A percentile compares a stretch with the other conserved stretches of the same genome.
Evolutionary conservation across 2,888 invertebrate genomes (phyloP).

Genomic region (Dastarcus helophoroides): DNA sequence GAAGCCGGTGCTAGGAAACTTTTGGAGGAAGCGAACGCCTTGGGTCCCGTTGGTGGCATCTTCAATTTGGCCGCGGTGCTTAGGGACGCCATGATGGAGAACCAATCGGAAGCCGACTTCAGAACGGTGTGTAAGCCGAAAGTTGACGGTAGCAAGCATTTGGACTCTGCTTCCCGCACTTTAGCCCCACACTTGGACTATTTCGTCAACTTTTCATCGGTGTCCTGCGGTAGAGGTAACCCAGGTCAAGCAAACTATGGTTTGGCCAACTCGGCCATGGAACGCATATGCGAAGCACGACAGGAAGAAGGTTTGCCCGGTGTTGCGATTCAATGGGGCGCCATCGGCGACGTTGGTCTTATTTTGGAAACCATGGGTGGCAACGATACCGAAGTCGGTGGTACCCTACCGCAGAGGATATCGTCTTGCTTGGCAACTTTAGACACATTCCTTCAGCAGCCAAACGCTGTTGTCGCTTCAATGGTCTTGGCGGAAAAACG

Average conservation of each 20-base stretch:
- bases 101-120: slow-evolving; percentile 71
- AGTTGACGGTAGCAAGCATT: slow-evolving; percentile 66
- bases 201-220: slow-evolving; percentile 94
- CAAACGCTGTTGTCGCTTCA: slow-evolving; percentile 67
- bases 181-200: slow-evolving; percentile 74
- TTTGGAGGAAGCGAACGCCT: slow-evolving; percentile 47
- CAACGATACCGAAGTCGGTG: slow-evolving; percentile 86
- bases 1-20: slow-evolving; percentile 51
- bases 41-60: slow-evolving; percentile 71
- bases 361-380: slow-evolving; percentile 80
- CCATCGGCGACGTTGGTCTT: slow-evolving; percentile 94
- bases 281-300: slow-evolving; percentile 81
- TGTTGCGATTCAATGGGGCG: slow-evolving; percentile 94
- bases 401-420: slow-evolving; percentile 93
- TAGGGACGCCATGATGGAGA: slow-evolving; percentile 77
- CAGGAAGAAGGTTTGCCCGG: slow-evolving; percentile 76
- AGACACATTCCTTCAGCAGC: slow-evolving; percentile 82
- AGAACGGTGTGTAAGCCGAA: slow-evolving; percentile 75
- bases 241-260: slow-evolving; percentile 96
- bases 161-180: slow-evolving; percentile 70
- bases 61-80: slow-evolving; percentile 94
- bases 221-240: slow-evolving; percentile 94
- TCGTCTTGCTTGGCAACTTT: slow-evolving; percentile 82
- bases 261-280: slow-evolving; percentile 95
- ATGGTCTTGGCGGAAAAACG: slow-evolving; percentile 84